Evolutionary conservation across 1,140 invertebrate genomes (phyloP), one percentile per base, ranked within the genome.

Genomic region (Camponotus vicinus): DNA sequence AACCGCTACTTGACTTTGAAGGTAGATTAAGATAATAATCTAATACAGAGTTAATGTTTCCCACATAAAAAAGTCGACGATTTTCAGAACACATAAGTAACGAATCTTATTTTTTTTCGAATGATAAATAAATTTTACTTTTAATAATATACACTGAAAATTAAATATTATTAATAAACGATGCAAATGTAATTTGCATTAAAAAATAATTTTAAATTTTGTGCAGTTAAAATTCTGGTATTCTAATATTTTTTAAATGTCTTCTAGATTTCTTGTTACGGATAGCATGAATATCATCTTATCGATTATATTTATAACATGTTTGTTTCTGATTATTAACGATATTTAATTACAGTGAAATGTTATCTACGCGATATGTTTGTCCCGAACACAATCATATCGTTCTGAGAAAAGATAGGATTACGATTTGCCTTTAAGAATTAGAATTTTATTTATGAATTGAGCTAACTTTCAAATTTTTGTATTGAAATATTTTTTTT

Each of bases 341-440:
- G 32, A 73, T 37, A 40, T 27, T 61, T 59, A 61, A 59, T 76
- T 45, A 9, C 1, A 63, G 3, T 34, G 21, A 63, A 63, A 45
- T 63, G 15, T 77, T 77, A 77, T 77, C 75, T 59, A 15, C 8
- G 0, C 34, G 9, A 59, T 42, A 42, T 45, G 21, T 69, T 76
- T 77, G 15, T 61, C 37, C 3, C 13, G 15, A 27, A 13, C 15
- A 3, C 13, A 15, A 77, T 77, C 45, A 34, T 37, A n/a, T 42
- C 11, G 11, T 45, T 77, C 8, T 3, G 8, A 77, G 21, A 63
- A 63, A 40, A 75, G 34, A 57, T 9, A n/a, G 11, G 5, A 40
- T 59, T 27, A 37, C 40, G n/a, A 40, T 57, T 37, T 57, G 9
- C 11, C 7, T 55, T 21, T 55, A n/a, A 34, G 18, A 67, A 32